Percentiles rank a stretch among this genome's conserved stretches.
These are phyloP conservation scores for Alligator mississippiensis DNA, from an alignment of 2,113 vertebrate genomes.

Conservation along the genomic window DNA sequence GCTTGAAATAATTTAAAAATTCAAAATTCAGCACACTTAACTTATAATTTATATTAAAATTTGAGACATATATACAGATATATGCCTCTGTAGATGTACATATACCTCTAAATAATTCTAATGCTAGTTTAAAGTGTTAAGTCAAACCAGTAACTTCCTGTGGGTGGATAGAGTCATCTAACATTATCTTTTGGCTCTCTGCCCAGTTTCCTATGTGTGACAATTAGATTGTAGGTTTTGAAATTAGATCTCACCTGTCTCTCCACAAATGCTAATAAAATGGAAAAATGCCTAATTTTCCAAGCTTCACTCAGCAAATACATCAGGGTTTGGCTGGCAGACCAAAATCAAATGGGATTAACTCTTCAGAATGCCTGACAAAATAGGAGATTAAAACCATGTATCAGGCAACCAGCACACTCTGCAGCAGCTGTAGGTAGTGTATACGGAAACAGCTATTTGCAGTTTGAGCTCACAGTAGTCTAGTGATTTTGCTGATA, in stretches of 20 bases:
- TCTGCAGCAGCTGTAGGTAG: slow-evolving; percentile 18
- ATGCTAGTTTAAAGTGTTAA: not conserved
- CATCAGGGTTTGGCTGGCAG: not conserved
- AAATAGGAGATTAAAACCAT: not conserved
- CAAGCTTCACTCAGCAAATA: not conserved
- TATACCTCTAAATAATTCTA: not conserved
- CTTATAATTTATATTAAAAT: too few relatives aligned
- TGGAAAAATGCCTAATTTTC: not conserved
- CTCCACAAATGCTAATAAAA: slow-evolving; percentile 21
- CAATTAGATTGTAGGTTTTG: not conserved
- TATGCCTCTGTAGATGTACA: not conserved
- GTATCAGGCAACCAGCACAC: not conserved
- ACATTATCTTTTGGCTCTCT: not conserved
- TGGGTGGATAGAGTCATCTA: not conserved
- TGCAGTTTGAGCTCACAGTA: not conserved
- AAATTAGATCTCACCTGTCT: slow-evolving; percentile 36
- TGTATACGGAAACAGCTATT: not conserved
- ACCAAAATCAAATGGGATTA: not conserved
- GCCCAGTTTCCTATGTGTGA: not conserved
- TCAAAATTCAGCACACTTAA: too few relatives aligned
- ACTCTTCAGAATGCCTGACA: not conserved
- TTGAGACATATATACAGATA: not conserved
- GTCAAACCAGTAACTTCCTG: not conserved
- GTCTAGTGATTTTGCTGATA: not conserved
- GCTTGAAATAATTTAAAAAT: too few relatives aligned